phyloP scores from a whole-genome alignment of 2,888 invertebrate species.

The Osmoderma eremita region DNA sequence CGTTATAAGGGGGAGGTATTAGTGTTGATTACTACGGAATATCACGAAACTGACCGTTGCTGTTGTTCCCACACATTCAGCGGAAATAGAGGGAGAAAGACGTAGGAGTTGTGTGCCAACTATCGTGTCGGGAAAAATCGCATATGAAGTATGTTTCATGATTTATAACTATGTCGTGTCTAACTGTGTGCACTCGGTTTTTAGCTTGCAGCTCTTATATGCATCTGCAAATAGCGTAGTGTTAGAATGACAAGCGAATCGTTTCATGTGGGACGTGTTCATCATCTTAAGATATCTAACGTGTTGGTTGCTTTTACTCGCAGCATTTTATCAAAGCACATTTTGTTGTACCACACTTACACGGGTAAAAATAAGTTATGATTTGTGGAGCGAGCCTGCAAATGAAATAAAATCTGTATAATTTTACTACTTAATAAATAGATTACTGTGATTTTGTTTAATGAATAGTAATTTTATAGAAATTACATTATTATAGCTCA shows the following conservation, averaged over 20 bases:
- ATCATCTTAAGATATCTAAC: slow-evolving; percentile 1
- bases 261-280: slow-evolving; percentile 19
- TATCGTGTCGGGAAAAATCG: slow-evolving; percentile 18
- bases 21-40: slow-evolving; percentile 27
- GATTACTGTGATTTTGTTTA: too few relatives aligned
- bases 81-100: slow-evolving; percentile 11
- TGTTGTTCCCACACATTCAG: neutral
- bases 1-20: slow-evolving; percentile 11
- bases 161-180: slow-evolving; percentile 24
- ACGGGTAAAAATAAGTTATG: slow-evolving; percentile 16
- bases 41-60: slow-evolving; percentile 21
- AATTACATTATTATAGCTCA: too few relatives aligned
- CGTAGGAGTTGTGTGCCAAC: slow-evolving; percentile 5
- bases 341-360: slow-evolving; percentile 1
- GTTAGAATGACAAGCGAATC: slow-evolving; percentile 16
- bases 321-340: slow-evolving; percentile 1
- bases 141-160: slow-evolving; percentile 13
- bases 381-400: slow-evolving; percentile 7
- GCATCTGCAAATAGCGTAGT: slow-evolving; percentile 19
- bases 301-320: neutral
- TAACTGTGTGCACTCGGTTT: slow-evolving; percentile 2
- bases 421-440: too few relatives aligned
- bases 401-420: too few relatives aligned
- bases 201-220: slow-evolving; percentile 9
- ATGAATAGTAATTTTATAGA: too few relatives aligned